A percentile compares a stretch with the other conserved stretches of the same genome.
phyloP scores from a whole-genome alignment of 2,888 invertebrate species.

The Xylota segnis region DNA sequence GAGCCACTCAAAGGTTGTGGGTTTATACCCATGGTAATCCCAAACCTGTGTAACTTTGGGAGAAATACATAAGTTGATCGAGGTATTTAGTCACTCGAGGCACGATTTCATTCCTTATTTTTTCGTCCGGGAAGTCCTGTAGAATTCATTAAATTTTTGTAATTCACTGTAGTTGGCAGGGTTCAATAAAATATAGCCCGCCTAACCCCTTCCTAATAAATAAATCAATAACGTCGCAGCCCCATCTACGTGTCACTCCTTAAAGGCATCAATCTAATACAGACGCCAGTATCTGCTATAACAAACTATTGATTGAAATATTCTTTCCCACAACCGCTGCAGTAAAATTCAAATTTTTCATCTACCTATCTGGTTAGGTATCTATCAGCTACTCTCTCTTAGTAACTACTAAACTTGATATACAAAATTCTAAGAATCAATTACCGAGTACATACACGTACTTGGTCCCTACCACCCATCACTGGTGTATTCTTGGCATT shows the following conservation, averaged over 20 bases:
- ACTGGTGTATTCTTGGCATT: neutral
- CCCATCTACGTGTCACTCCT: slow-evolving; percentile 6
- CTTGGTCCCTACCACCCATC: neutral
- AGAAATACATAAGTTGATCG: no score
- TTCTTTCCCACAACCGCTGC: slow-evolving; percentile 16
- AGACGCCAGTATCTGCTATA: neutral
- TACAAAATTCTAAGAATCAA: no score
- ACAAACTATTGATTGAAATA: neutral
- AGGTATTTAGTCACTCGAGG: no score
- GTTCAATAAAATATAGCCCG: neutral
- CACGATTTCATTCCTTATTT: no score
- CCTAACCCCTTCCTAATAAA: neutral
- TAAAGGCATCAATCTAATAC: neutral
- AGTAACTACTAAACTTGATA: neutral
- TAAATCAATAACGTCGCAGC: neutral
- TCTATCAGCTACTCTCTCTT: neutral
- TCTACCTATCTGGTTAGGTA: neutral
- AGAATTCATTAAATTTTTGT: no score
- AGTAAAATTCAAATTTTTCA: neutral
- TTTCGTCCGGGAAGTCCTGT: no score
- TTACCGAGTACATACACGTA: neutral
- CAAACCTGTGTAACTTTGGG: no score
- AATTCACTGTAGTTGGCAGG: neutral
- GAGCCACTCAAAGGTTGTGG: no score
- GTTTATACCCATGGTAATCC: no score